Percentiles rank a stretch among this genome's conserved stretches.
phyloP scores from a whole-genome alignment of 2,113 vertebrate genomes.

The Eurystomus gularis region DNA sequence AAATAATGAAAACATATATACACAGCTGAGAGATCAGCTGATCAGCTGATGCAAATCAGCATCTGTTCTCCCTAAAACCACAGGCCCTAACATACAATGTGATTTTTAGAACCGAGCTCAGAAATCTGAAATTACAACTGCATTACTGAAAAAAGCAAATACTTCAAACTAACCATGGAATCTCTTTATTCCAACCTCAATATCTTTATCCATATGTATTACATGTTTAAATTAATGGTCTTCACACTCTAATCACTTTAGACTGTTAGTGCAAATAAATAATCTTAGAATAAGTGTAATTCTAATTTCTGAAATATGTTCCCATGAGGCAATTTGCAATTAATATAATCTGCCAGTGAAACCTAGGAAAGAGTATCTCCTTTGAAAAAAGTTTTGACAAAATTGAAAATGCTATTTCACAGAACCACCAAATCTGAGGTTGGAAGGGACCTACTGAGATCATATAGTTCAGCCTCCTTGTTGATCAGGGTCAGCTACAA shows the following conservation, averaged over 20 bases:
- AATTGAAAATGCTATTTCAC: background rate
- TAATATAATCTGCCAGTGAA: background rate
- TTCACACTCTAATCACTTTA: background rate
- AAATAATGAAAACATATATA: background rate
- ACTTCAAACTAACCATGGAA: conserved; percentile 41
- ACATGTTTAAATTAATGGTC: background rate
- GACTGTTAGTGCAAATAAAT: background rate
- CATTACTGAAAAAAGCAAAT: background rate
- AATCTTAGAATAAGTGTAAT: background rate
- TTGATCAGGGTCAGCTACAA: background rate
- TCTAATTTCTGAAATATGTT: conserved; percentile 30
- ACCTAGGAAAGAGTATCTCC: background rate
- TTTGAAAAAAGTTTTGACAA: background rate
- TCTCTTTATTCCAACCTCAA: background rate
- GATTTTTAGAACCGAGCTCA: background rate
- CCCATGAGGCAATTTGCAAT: background rate
- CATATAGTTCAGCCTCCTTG: background rate
- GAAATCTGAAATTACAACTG: background rate
- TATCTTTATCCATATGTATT: background rate
- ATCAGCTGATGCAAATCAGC: background rate
- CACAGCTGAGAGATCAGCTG: background rate
- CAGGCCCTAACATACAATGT: background rate
- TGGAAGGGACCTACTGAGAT: background rate
- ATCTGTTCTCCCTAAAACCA: background rate
- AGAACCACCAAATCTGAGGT: background rate